Conservation (phyloP, 2,113 vertebrate species). For the Microcebus lehilahytsara region DNA sequence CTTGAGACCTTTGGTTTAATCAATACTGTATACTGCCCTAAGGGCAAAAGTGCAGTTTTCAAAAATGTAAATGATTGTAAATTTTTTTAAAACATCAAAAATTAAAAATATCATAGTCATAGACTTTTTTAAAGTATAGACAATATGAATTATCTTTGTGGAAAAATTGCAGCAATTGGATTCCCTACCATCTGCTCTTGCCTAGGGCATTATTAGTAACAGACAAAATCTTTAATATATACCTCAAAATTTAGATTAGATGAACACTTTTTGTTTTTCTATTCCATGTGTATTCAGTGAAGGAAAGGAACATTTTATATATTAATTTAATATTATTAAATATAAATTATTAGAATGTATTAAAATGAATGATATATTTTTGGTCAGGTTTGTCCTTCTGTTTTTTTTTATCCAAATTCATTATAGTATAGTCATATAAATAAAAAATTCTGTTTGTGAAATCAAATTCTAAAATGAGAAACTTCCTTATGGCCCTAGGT, state of each 20-base stretch:
- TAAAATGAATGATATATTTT: neutral
- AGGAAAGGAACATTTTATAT: neutral
- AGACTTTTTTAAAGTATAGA: neutral
- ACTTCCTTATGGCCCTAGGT: neutral
- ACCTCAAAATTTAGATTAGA: neutral
- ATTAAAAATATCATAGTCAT: neutral
- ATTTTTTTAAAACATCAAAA: neutral
- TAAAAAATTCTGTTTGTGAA: neutral
- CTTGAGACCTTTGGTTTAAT: neutral
- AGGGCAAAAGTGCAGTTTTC: neutral
- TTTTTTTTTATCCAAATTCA: neutral
- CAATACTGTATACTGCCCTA: accelerated
- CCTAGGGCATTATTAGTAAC: neutral
- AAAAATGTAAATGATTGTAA: neutral
- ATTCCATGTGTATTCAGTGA: neutral
- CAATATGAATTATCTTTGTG: neutral
- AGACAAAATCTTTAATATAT: neutral
- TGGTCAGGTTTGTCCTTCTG: neutral
- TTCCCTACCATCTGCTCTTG: neutral
- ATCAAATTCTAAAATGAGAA: slow-evolving; percentile 18
- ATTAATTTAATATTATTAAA: neutral
- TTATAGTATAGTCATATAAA: neutral
- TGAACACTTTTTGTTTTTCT: neutral
- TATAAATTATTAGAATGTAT: neutral
- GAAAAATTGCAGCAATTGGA: neutral